Percentiles rank a stretch among this genome's conserved stretches.
Evolutionary conservation across 2,797 vertebrate genomes (phyloP).

Genomic region (Alca torda): DNA sequence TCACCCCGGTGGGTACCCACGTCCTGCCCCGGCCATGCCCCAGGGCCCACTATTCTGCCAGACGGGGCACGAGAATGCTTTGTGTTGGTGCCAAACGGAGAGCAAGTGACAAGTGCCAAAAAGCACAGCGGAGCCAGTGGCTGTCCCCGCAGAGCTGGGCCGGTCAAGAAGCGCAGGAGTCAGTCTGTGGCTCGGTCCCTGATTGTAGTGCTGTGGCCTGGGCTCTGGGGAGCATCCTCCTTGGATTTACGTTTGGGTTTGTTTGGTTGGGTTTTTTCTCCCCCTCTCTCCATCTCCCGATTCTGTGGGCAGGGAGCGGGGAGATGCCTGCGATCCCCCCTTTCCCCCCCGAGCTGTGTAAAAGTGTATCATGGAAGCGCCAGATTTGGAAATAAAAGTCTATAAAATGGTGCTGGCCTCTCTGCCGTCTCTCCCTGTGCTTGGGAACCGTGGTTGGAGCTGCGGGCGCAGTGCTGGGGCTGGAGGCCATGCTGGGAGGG

Average conservation of each 20-base stretch:
- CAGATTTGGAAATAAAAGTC: slow-evolving; percentile 83
- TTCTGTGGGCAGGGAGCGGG: slow-evolving; percentile 32
- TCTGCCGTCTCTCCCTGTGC: background rate
- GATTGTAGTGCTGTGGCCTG: slow-evolving; percentile 63
- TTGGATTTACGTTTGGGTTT: slow-evolving; percentile 14
- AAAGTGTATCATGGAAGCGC: slow-evolving; percentile 78
- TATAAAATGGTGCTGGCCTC: slow-evolving; percentile 63
- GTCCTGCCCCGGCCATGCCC: background rate
- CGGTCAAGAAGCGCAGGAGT: background rate
- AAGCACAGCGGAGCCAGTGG: background rate
- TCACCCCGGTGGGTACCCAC: background rate
- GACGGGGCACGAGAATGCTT: background rate
- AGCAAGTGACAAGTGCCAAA: slow-evolving; percentile 63
- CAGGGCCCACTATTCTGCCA: background rate
- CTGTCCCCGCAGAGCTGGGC: background rate
- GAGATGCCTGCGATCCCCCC: slow-evolving; percentile 20
- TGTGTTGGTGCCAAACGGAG: slow-evolving; percentile 11
- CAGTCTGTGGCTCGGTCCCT: background rate
- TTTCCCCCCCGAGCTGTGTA: slow-evolving; percentile 67
- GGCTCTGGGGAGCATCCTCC: slow-evolving; percentile 61
- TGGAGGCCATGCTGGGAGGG: background rate
- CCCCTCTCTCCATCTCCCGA: background rate
- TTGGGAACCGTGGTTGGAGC: rapidly evolving
- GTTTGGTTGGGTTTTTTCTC: background rate
- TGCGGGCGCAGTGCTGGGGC: rapidly evolving